These are phyloP conservation scores for Ochlodes sylvanus DNA, from an alignment of 2,888 invertebrate species.

Conservation along the genomic window DNA sequence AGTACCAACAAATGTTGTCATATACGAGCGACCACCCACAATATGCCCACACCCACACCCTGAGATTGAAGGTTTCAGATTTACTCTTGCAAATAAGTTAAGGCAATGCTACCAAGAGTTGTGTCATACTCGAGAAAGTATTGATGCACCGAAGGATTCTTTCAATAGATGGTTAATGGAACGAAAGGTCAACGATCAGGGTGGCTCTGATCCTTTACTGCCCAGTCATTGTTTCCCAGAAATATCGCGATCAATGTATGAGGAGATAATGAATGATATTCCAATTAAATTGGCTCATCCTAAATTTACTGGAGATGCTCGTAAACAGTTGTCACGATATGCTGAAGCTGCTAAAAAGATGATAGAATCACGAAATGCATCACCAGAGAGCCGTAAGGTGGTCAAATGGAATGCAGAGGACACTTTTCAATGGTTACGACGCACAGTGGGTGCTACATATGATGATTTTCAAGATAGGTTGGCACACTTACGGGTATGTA, in stretches of 20 bases:
- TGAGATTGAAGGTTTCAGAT: conserved; percentile 95
- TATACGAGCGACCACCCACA: conserved; percentile 94
- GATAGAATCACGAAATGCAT: conserved; percentile 96
- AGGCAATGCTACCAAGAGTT: conserved; percentile 97
- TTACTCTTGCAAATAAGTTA: conserved; percentile 92
- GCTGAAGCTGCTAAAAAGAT: conserved; percentile 99
- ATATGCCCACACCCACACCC: conserved; percentile 96
- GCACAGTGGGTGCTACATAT: conserved; percentile 96
- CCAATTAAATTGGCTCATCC: conserved; percentile 98
- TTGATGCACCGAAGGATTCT: conserved; percentile 98
- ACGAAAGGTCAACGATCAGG: conserved; percentile 94
- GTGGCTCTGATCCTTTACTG: conserved; percentile 94
- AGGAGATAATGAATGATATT: conserved; percentile 99
- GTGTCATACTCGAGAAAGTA: conserved; percentile 95
- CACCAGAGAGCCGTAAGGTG: conserved; percentile 97
- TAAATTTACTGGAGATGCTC: conserved; percentile 97
- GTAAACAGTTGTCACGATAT: conserved; percentile 96
- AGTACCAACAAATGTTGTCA: conserved; percentile 95
- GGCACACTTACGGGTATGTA: conserved; percentile 91
- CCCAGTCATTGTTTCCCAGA: conserved; percentile 97
- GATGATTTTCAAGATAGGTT: conserved; percentile 96
- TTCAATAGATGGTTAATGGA: conserved; percentile 99
- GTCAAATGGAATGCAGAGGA: conserved; percentile 99
- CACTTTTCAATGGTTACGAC: conserved; percentile 97
- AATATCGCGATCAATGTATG: conserved; percentile 97